Percentiles rank a stretch among this genome's conserved stretches.
Evolutionary conservation across 1,140 invertebrate species (phyloP).

Genomic region (Drosophila orena): DNA sequence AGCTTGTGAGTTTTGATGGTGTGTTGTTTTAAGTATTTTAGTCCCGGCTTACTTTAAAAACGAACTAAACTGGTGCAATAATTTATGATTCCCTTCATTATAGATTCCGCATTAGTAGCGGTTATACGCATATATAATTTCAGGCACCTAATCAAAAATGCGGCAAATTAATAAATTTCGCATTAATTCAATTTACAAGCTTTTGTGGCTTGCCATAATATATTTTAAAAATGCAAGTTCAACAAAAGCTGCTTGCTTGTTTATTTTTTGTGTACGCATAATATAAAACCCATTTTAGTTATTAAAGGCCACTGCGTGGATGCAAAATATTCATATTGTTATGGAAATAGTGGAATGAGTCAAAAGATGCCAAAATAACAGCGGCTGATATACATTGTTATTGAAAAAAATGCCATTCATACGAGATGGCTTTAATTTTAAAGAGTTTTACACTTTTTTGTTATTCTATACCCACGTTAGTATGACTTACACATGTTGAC

Average conservation of each 20-base stretch:
- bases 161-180: slow-evolving; percentile 63
- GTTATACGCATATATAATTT: slow-evolving; percentile 22
- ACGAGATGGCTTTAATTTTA: slow-evolving; percentile 1
- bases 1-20: neutral
- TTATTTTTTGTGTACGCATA: slow-evolving; percentile 29
- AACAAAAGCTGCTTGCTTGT: slow-evolving; percentile 38
- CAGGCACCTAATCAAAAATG: slow-evolving; percentile 65
- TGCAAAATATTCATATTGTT: slow-evolving; percentile 52
- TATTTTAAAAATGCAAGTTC: slow-evolving; percentile 25
- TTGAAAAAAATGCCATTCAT: slow-evolving; percentile 3
- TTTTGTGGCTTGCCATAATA: slow-evolving; percentile 42
- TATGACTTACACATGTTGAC: too few species aligned
- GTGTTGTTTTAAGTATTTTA: slow-evolving; percentile 1
- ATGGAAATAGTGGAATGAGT: slow-evolving; percentile 20
- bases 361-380: neutral
- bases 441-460: neutral
- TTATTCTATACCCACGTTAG: neutral
- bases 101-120: neutral
- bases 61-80: neutral
- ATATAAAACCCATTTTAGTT: slow-evolving; percentile 59
- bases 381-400: slow-evolving; percentile 45
- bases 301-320: slow-evolving; percentile 32
- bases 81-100: neutral
- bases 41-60: neutral
- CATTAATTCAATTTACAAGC: slow-evolving; percentile 42